Conservation (phyloP, 2,888 invertebrate genomes). For the Campoletis raptor region DNA sequence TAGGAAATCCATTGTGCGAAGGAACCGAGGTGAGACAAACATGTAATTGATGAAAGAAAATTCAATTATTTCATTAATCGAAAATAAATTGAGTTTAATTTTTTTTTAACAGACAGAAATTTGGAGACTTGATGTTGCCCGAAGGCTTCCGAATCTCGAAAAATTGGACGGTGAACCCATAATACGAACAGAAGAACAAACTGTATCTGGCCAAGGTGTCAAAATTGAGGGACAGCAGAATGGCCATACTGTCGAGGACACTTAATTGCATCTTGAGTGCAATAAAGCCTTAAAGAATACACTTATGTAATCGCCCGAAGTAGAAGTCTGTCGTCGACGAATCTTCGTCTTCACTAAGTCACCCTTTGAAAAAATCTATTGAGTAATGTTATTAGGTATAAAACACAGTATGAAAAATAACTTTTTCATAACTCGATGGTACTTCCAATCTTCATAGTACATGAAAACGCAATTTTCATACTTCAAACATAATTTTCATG, state of each 20-base stretch:
- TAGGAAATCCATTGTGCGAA: slow-evolving; percentile 87
- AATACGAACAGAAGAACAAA: slow-evolving; percentile 85
- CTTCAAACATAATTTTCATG: too few species aligned
- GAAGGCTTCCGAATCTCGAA: slow-evolving; percentile 90
- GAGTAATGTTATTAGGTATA: too few species aligned
- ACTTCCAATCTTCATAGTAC: too few species aligned
- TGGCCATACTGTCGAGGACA: slow-evolving; percentile 63
- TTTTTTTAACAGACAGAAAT: slow-evolving; percentile 86
- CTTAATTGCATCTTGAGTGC: background rate
- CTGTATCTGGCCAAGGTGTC: slow-evolving; percentile 39
- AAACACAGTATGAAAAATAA: too few species aligned
- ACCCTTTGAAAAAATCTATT: too few species aligned
- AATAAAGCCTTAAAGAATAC: background rate
- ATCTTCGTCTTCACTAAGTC: background rate
- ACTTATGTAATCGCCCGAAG: too few species aligned
- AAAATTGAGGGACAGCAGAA: slow-evolving; percentile 68
- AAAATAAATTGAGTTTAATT: slow-evolving; percentile 76
- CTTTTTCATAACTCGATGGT: too few species aligned
- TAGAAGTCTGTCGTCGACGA: too few species aligned
- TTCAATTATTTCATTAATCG: background rate
- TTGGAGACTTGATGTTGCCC: slow-evolving; percentile 90
- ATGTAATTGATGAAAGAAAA: background rate
- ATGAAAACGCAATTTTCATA: too few species aligned
- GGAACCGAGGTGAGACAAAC: slow-evolving; percentile 80
- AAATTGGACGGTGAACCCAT: slow-evolving; percentile 94